Evolutionary conservation across 2,797 vertebrate genomes (phyloP), one percentile per base, ranked within the genome.

Genomic region (Amazonetta brasiliensis): DNA sequence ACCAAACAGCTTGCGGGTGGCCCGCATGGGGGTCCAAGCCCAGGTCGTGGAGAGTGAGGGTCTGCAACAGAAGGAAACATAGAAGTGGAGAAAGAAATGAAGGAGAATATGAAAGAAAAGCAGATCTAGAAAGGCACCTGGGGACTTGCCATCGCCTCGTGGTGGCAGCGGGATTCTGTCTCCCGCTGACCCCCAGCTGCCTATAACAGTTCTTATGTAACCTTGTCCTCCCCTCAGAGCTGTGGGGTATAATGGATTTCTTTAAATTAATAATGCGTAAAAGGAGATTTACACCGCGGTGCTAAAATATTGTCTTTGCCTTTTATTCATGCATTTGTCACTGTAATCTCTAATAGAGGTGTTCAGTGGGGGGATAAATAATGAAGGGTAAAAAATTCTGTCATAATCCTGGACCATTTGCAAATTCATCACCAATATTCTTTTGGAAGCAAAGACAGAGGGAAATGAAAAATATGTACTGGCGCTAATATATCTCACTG

Each of bases 351-450:
- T 94, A 91, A 96, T 97, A 74, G 97, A 98, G 97, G 97, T 96
- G 97, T 94, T 94, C 92, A 54, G 95, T 72, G 96, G 95, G 98
- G 96, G 98, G 98, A 98, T 98, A 98, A 98, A 98, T 98, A 98
- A 98, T 89, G 97, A 95, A 97, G 94, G 94, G 86, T 95, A 84
- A 93, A 91, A 93, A 96, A 77, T 95, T 95, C 98, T 98, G 98
- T 97, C 98, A 98, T 96, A 97, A 97, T 94, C 96, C 97, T 92
- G 96, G 87, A 56, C 97, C 97, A 96, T 98, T 98, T 98, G 98
- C 98, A 98, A 98, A 98, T 98, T 98, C 98, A 98, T 98, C 98
- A 98, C 96, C 97, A 33, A 95, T 96, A 98, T 97, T 98, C 97
- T 91, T 87, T 11, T n/a, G 91, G 95, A 96, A 96, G 95, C 93